Percentiles rank a stretch among this genome's conserved stretches.
These are phyloP conservation scores for Dasyornis broadbenti DNA, from an alignment of 2,113 vertebrate genomes.

Conservation along the genomic window DNA sequence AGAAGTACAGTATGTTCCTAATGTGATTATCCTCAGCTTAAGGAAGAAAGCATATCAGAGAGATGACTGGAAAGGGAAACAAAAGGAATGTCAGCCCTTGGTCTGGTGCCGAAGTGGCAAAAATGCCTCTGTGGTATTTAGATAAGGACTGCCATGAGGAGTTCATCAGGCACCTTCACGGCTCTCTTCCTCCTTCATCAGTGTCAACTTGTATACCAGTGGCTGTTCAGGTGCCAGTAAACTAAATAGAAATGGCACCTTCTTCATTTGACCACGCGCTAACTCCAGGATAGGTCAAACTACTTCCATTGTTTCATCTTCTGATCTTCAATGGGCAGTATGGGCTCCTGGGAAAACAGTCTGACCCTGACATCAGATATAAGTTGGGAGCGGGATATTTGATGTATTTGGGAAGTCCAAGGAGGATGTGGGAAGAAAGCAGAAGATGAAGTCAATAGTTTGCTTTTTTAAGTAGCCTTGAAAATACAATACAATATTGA, in stretches of 20 bases:
- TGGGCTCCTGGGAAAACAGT: neutral
- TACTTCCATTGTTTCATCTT: neutral
- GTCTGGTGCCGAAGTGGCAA: neutral
- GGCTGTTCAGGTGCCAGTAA: neutral
- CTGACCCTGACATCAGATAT: neutral
- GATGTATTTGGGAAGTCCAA: neutral
- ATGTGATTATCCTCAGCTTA: conserved; percentile 11
- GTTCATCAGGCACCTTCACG: neutral
- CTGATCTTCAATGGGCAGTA: neutral
- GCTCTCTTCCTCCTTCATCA: neutral
- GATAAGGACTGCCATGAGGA: neutral
- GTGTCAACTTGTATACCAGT: fast-evolving
- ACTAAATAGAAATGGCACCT: neutral
- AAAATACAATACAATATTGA: neutral
- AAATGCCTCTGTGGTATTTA: neutral
- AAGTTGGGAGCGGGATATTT: neutral
- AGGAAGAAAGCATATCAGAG: neutral
- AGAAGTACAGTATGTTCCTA: neutral
- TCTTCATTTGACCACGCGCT: neutral
- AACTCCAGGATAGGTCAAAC: neutral
- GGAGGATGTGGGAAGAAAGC: neutral
- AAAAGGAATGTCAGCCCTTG: neutral
- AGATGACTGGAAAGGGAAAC: neutral
- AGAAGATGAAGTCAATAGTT: neutral
- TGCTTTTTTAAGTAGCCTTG: neutral